Percentiles rank a stretch among this genome's conserved stretches.
Conservation (phyloP, 92 coral and sea anemone species). For the Umimayanthus kanabou region DNA sequence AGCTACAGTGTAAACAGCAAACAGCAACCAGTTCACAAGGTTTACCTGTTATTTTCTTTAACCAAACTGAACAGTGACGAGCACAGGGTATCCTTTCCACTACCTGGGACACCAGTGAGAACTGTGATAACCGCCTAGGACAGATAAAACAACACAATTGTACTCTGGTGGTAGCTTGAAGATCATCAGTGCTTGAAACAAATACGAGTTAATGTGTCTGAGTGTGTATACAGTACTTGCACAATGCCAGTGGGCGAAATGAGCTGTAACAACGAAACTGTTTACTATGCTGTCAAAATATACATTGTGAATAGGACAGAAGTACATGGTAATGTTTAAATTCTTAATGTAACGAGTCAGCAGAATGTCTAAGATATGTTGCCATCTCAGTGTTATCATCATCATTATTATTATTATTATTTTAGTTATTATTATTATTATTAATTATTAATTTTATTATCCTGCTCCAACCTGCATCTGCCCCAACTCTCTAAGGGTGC, state of each 20-base stretch:
- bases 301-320: no score
- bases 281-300: no score
- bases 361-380: background rate
- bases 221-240: no score
- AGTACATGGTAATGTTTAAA: no score
- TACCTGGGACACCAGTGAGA: constrained; percentile 81
- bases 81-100: constrained; percentile 79
- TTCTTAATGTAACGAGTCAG: no score
- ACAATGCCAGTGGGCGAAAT: no score
- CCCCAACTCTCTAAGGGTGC: background rate
- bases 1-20: background rate
- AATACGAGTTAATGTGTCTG: no score
- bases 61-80: constrained; percentile 69
- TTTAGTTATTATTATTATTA: no score
- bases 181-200: background rate
- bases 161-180: background rate
- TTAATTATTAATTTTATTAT: no score
- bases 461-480: background rate
- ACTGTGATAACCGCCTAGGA: constrained; percentile 66
- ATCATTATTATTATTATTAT: no score
- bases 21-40: background rate
- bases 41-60: constrained; percentile 85
- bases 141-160: background rate
- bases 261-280: no score
- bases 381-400: background rate